Base-by-base conservation (phyloP, 2,113 vertebrate genomes). In the Petromus typicus region DNA sequence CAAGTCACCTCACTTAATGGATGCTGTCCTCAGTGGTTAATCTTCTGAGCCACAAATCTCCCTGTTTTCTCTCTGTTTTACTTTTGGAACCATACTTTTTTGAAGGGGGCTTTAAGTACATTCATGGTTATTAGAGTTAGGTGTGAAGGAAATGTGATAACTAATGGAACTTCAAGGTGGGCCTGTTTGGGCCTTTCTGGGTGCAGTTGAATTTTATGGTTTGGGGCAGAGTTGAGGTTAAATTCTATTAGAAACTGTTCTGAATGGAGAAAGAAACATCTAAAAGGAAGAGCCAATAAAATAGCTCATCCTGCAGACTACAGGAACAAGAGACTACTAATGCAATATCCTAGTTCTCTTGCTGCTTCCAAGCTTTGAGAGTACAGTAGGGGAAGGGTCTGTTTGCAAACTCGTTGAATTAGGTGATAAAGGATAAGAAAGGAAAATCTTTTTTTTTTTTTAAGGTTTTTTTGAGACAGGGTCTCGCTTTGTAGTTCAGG, bases 71-170 rank as follows among this genome's bases (percentile, higher is more conserved):
- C 7, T 66, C 14, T 1, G 0, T 57, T 95, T 94, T 51, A 67
- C 57, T 73, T 83, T 92, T 56, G 89, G 81, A 56, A 73, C 78
- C 56, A 34, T 76, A 27, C n/a, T 56, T 32, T 87, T 32, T 81
- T 63, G 9, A 83, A 76, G 66, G 61, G 4, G 22, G 0, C 8
- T 86, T 79, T 61, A 54, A n/a, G 59, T 61, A 37, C 23, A 45
- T 75, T 45, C 34, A 7, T 45, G 20, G 23, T 3, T n/a, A 2
- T 59, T 64, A 34, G 34, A 90, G 81, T 23, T 20, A 30, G 56
- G 9, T 37, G 0, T 79, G 57, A 79, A 83, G 30, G 76, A 80
- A 69, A 25, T 63, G 8, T 0, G 22, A 2, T 76, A 30, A 57
- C 75, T 43, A 86, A 1, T 63, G 30, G 4, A 71, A 48, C 22